Evolutionary conservation across 2,113 vertebrate genomes (phyloP).

Genomic region (Clinocottus analis): DNA sequence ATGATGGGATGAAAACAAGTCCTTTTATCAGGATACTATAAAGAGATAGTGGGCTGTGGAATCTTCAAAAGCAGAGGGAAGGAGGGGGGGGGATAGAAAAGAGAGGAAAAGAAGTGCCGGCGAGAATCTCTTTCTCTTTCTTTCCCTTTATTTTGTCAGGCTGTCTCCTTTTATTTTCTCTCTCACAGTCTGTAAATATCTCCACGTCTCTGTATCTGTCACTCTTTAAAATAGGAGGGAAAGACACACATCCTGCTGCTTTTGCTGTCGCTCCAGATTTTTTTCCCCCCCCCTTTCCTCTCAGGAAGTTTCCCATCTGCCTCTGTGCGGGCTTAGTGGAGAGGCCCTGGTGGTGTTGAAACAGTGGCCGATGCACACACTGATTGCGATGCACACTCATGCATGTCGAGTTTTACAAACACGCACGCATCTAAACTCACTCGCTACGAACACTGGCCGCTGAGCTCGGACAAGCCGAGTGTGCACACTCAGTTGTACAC

Average conservation of each 20-base stretch:
- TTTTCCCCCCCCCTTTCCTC: conserved; percentile 70
- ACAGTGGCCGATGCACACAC: conserved; percentile 75
- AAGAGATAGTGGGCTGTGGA: conserved; percentile 57
- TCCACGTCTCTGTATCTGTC: conserved; percentile 67
- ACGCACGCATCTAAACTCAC: conserved; percentile 44
- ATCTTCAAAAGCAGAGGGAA: conserved; percentile 62
- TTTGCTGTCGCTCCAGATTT: conserved; percentile 72
- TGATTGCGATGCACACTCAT: conserved; percentile 74
- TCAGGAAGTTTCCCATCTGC: conserved; percentile 85
- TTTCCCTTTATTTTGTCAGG: conserved; percentile 59
- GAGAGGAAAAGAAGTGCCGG: conserved; percentile 17
- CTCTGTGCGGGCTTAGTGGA: conserved; percentile 78
- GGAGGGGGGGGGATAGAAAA: not conserved
- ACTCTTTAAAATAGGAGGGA: conserved; percentile 75
- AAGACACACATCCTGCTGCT: conserved; percentile 81
- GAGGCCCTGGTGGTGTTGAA: conserved; percentile 79
- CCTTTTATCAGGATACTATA: conserved; percentile 71
- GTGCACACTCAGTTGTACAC: conserved; percentile 39
- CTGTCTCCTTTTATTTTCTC: conserved; percentile 56
- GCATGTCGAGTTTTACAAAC: conserved; percentile 62
- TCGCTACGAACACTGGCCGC: conserved; percentile 35
- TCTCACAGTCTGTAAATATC: conserved; percentile 63
- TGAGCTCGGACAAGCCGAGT: conserved; percentile 44
- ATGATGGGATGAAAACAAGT: conserved; percentile 63
- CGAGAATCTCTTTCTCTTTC: conserved; percentile 39